A percentile compares a stretch with the other conserved stretches of the same genome.
These are phyloP conservation scores for Scyliorhinus canicula DNA, from an alignment of 2,797 vertebrate species.

Conservation along the genomic window DNA sequence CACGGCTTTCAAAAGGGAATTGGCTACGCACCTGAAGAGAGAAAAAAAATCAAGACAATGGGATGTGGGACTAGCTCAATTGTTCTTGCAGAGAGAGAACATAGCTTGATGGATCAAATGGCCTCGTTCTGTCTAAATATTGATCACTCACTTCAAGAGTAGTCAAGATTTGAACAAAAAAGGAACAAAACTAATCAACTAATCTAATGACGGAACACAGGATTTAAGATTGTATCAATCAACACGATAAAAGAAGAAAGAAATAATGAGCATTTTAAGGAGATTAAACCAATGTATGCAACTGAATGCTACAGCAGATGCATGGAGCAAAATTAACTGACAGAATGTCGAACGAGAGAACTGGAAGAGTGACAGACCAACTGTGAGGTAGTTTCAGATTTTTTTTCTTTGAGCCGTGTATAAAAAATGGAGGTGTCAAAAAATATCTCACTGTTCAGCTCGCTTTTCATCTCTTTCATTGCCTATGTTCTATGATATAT, in stretches of 20 bases:
- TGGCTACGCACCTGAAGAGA: background rate
- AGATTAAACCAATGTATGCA: background rate
- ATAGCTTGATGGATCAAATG: background rate
- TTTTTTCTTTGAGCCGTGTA: background rate
- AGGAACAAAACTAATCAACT: background rate
- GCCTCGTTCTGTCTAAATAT: background rate
- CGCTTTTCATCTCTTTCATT: background rate
- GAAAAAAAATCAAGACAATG: background rate
- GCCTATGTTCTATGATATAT: background rate
- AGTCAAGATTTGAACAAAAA: background rate
- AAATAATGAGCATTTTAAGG: background rate
- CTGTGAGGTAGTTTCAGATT: background rate
- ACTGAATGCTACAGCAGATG: background rate
- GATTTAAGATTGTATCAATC: background rate
- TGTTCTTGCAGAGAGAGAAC: background rate
- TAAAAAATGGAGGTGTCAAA: constrained; percentile 9
- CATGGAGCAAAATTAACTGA: background rate
- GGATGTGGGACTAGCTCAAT: background rate
- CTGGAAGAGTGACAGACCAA: background rate
- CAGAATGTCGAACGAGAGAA: background rate
- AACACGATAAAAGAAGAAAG: background rate
- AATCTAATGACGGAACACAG: background rate
- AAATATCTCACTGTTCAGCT: background rate
- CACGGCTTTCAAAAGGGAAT: background rate
- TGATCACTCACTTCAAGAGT: background rate